Percentiles rank a stretch among this genome's conserved stretches.
Evolutionary conservation across 1,140 invertebrate species (phyloP).

Genomic region (Calliphora vicina): DNA sequence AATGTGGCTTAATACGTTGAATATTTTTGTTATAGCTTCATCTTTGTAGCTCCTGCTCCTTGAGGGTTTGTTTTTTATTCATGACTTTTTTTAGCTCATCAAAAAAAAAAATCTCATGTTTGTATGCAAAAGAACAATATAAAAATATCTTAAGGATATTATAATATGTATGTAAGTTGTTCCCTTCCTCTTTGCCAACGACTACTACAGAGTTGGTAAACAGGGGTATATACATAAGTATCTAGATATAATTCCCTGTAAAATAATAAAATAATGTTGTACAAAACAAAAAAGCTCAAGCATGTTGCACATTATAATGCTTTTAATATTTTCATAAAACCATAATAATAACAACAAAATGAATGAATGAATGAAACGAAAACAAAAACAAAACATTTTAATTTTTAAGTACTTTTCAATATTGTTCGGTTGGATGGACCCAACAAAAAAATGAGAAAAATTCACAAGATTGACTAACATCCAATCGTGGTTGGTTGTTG

Average conservation of each 20-base stretch:
- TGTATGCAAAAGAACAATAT: conserved; percentile 1
- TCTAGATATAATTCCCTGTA: neutral
- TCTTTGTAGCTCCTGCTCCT: neutral
- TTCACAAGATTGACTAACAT: neutral
- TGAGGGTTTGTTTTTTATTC: neutral
- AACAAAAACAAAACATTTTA: neutral
- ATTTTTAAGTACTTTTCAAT: conserved; percentile 14
- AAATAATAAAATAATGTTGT: neutral
- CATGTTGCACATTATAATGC: conserved; percentile 16
- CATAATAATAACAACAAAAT: neutral
- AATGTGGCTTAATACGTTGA: neutral
- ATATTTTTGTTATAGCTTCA: neutral
- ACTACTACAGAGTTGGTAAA: neutral
- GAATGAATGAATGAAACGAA: neutral
- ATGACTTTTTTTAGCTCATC: neutral
- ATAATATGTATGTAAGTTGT: neutral
- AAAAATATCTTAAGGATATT: conserved; percentile 14
- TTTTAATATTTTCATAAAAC: conserved; percentile 17
- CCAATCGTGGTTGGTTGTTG: neutral
- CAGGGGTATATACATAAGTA: neutral
- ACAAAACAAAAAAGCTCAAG: neutral
- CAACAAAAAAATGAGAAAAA: neutral
- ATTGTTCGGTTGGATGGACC: neutral
- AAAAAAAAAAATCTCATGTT: neutral
- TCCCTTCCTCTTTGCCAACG: neutral